phyloP scores from a whole-genome alignment of 2,113 vertebrate species.

The Percopsis transmontana region DNA sequence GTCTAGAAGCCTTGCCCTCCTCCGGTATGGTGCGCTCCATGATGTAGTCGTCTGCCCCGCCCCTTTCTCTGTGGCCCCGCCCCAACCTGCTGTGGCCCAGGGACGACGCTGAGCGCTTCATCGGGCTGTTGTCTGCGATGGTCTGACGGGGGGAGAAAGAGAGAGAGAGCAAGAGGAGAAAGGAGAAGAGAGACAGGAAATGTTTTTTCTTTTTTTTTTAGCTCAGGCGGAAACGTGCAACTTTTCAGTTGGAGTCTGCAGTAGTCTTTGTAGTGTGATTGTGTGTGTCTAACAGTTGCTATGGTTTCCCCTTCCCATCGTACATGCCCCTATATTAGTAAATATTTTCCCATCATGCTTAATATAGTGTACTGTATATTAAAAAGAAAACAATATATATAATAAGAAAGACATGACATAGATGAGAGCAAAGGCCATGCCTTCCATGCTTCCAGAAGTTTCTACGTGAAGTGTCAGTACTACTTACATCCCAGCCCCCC shows the following conservation, averaged over 20 bases:
- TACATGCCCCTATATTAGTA: conserved; percentile 10
- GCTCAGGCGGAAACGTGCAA: too few species aligned
- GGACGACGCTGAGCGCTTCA: conserved; percentile 90
- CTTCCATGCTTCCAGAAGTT: conserved; percentile 67
- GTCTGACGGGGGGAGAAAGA: conserved; percentile 76
- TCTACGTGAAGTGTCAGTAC: conserved; percentile 23
- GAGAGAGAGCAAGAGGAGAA: conserved; percentile 30
- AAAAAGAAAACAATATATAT: background rate
- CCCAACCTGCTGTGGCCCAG: conserved; percentile 84
- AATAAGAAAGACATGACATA: conserved; percentile 24
- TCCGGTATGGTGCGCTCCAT: conserved; percentile 84
- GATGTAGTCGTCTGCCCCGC: conserved; percentile 83
- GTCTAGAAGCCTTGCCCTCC: conserved; percentile 80
- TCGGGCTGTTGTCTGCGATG: conserved; percentile 89
- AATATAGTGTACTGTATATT: conserved; percentile 9
- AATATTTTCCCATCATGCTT: conserved; percentile 39
- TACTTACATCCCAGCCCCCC: background rate
- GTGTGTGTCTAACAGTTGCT: conserved; percentile 4
- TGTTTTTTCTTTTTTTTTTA: conserved; percentile 34
- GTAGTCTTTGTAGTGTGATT: conserved; percentile 5
- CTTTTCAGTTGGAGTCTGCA: background rate
- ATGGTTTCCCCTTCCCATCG: background rate
- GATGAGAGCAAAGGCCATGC: conserved; percentile 62
- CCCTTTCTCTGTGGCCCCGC: conserved; percentile 73
- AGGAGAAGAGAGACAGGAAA: conserved; percentile 33